phyloP scores from a whole-genome alignment of 2,797 vertebrate genomes.

The Trachurus trachurus region DNA sequence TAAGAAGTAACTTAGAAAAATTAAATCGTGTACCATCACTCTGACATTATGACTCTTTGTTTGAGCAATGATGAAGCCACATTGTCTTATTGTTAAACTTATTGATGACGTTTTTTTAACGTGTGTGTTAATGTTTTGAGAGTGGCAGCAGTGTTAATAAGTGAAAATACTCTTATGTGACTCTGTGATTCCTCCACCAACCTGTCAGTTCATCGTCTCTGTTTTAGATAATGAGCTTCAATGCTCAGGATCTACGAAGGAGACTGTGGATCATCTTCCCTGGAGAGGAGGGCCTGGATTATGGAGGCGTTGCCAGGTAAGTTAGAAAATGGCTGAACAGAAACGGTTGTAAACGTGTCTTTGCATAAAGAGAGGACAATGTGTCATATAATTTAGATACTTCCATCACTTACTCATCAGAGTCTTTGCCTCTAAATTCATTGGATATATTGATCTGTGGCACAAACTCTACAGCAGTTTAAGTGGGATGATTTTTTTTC shows the following conservation, averaged over 20 bases:
- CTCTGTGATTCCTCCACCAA: neutral
- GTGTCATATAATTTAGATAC: no score
- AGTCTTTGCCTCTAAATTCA: neutral
- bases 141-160: neutral
- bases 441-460: neutral
- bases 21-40: no score
- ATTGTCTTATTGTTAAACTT: neutral
- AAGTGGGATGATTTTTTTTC: neutral
- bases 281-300: conserved; percentile 98
- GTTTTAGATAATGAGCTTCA: conserved; percentile 97
- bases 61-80: neutral
- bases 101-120: neutral
- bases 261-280: conserved; percentile 98
- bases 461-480: neutral
- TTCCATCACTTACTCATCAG: neutral
- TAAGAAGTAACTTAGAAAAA: no score
- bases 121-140: neutral
- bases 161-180: neutral
- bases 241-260: conserved; percentile 94
- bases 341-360: neutral
- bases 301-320: conserved; percentile 97
- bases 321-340: conserved; percentile 80
- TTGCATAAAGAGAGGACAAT: no score
- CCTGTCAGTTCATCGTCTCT: neutral
- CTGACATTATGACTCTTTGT: no score